Conservation (phyloP, 2,797 vertebrate species). For the Xerus rutilus region DNA sequence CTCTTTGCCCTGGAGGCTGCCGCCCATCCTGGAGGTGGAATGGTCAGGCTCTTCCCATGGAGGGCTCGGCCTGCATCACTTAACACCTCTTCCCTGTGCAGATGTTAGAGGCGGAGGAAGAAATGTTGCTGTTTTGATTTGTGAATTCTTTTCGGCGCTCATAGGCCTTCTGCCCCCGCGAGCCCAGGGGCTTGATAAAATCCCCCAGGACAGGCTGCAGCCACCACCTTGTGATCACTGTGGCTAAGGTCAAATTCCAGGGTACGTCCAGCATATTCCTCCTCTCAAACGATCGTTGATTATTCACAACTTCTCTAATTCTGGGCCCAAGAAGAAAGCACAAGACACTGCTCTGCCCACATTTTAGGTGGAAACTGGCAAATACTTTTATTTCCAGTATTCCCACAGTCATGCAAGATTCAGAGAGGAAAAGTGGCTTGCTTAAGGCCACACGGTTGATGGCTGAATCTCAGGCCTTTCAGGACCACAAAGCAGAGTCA, state of each 20-base stretch:
- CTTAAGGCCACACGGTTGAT: not conserved
- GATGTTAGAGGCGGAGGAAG: not conserved
- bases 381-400: not conserved
- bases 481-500: not conserved
- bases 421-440: not conserved
- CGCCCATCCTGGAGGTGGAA: not conserved
- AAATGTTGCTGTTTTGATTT: conserved; percentile 42
- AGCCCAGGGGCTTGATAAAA: not conserved
- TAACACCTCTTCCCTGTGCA: not conserved
- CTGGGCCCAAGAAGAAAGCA: not conserved
- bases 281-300: not conserved
- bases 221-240: not conserved
- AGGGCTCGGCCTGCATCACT: not conserved
- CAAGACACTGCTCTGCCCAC: not conserved
- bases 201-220: not conserved
- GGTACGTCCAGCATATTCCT: not conserved
- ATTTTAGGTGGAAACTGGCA: not conserved
- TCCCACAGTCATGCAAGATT: not conserved
- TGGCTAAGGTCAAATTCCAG: not conserved
- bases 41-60: not conserved
- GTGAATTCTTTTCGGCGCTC: not conserved
- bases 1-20: not conserved
- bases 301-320: not conserved
- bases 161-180: not conserved
- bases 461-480: not conserved